phyloP scores from a whole-genome alignment of 1,140 invertebrate genomes.

The Trichonephila inaurata region DNA sequence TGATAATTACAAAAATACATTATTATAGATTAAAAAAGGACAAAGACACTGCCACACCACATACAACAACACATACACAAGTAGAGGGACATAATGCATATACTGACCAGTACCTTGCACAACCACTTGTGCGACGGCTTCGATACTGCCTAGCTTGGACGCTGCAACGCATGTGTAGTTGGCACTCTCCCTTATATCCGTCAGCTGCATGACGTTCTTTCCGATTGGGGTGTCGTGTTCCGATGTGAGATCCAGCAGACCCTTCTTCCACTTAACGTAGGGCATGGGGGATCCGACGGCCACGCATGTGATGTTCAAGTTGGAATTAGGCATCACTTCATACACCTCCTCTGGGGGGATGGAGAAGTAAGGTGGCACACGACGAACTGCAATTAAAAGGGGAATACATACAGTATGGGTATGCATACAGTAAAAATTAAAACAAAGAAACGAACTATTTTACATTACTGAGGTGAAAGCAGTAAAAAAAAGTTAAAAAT shows the following conservation, averaged over 20 bases:
- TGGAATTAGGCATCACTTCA: constrained; percentile 94
- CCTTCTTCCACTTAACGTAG: constrained; percentile 96
- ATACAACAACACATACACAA: background rate
- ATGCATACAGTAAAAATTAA: no score
- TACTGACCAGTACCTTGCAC: constrained; percentile 89
- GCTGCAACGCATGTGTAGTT: constrained; percentile 97
- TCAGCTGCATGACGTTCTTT: constrained; percentile 90
- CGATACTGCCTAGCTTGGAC: constrained; percentile 95
- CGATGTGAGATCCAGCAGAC: constrained; percentile 90
- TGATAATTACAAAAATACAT: no score
- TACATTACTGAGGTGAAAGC: no score
- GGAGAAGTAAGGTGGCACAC: constrained; percentile 96
- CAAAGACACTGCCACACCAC: no score
- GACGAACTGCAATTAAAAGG: constrained; percentile 87
- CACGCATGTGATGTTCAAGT: constrained; percentile 96
- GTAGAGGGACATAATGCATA: background rate
- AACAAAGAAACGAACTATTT: no score
- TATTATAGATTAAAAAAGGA: no score
- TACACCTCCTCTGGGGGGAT: constrained; percentile 90
- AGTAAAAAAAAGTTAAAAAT: no score
- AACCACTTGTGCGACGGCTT: constrained; percentile 91
- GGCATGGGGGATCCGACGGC: constrained; percentile 99
- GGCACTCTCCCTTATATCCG: constrained; percentile 92
- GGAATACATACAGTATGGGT: no score
- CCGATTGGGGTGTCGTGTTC: constrained; percentile 81